Evolutionary conservation across 1,140 invertebrate species (phyloP), one percentile per base, ranked within the genome.

Genomic region (Euwallacea similis): DNA sequence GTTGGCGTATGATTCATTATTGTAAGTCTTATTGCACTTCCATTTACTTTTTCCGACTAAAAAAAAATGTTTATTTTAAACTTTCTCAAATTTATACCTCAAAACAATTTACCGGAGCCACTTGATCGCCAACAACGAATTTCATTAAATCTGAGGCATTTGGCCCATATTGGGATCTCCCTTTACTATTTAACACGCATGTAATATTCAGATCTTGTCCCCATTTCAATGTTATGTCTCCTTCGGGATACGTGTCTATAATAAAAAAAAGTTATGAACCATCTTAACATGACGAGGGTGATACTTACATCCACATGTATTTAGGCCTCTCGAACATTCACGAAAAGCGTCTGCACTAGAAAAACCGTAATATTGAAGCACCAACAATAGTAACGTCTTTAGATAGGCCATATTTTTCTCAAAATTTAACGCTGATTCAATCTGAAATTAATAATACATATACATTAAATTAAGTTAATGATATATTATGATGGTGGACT

Each of bases 211-310:
- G 50, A 44, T 63, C 42, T 9, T 61, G 15, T 15, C 73, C 73
- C 33, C 47, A 63, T 47, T 63, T 41, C 16, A 74, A 58, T 9
- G 50, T 71, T 13, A 75, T 75, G 63, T 75, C 74, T 15, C 74
- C 74, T 33, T 8, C 7, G 4, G 74, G 74, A 54, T 65, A 56
- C 1, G 74, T 75, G 64, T 70, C 74, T 75, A 33, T 4, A 33
- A 33, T 33, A 2, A 2, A 33, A 33, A 33, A 33, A 33, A 33
- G 4, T 33, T 33, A 4, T 33, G 21, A 33, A 33, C 21, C 4
- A 33, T 4, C 4, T 33, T 33, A 33, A 33, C 1, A 2, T 33
- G 21, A 33, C 21, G 1, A 4, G 21, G 21, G 21, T 33, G 21
- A 33, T 33, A 33, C 21, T 33, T 33, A 33, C 21, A 33, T 33